Evolutionary conservation across 2,888 invertebrate genomes (phyloP).

Genomic region (Physocephala rufipes): DNA sequence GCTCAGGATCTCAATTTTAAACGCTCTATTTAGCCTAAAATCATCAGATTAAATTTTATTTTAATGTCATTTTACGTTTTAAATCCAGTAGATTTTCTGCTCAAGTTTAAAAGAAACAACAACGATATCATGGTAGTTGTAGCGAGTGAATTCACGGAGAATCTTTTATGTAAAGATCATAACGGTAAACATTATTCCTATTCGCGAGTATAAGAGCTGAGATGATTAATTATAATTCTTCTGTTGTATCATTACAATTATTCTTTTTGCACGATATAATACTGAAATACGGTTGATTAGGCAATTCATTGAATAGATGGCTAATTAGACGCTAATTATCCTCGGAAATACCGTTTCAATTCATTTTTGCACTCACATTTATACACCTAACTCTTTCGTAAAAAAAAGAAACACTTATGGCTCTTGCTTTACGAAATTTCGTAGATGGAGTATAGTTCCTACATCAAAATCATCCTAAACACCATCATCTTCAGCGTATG

Average conservation of each 20-base stretch:
- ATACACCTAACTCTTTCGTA: not conserved
- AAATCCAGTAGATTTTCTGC: not conserved
- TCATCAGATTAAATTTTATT: too few relatives aligned
- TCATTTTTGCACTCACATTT: constrained; percentile 14
- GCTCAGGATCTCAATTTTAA: not conserved
- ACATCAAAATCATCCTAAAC: not conserved
- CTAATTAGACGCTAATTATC: constrained; percentile 24
- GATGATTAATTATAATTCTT: too few relatives aligned
- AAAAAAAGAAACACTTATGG: not conserved
- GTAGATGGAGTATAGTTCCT: constrained; percentile 9
- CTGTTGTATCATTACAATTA: not conserved
- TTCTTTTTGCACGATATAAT: not conserved
- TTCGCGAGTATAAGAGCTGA: too few relatives aligned
- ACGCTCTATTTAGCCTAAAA: too few relatives aligned
- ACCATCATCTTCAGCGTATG: not conserved
- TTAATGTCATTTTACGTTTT: not conserved
- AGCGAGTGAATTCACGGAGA: too few relatives aligned
- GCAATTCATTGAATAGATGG: constrained; percentile 27
- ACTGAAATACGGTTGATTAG: not conserved
- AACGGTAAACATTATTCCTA: too few relatives aligned
- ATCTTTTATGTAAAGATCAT: not conserved
- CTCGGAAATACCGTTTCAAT: not conserved
- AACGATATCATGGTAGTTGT: too few relatives aligned
- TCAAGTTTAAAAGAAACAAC: not conserved
- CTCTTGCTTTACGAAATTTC: not conserved